phyloP scores from a whole-genome alignment of 2,888 invertebrate species.

The Julus scanicus region DNA sequence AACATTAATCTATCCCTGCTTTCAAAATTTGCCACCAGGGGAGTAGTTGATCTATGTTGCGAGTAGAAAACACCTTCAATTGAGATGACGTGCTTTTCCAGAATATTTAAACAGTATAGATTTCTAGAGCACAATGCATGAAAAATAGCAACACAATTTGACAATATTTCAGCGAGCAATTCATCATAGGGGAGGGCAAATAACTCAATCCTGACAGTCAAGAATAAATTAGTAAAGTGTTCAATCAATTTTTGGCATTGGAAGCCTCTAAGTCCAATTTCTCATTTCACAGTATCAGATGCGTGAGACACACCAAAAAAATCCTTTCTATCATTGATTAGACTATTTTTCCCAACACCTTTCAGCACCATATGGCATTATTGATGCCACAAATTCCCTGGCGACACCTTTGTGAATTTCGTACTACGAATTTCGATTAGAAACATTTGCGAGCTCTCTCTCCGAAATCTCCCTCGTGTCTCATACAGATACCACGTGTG shows the following conservation, averaged over 20 bases:
- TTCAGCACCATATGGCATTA: neutral
- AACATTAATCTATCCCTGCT: neutral
- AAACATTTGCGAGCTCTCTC: constrained; percentile 15
- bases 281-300: neutral
- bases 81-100: neutral
- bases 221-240: constrained; percentile 17
- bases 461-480: neutral
- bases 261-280: neutral
- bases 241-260: constrained; percentile 3
- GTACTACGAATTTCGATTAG: constrained; percentile 21
- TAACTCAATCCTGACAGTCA: constrained; percentile 15
- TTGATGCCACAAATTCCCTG: neutral
- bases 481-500: neutral
- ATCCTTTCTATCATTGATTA: constrained; percentile 4
- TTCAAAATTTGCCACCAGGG: neutral
- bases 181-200: neutral
- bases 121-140: neutral
- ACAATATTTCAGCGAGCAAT: constrained; percentile 18
- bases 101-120: neutral
- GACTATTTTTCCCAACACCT: neutral
- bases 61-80: neutral
- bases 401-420: constrained; percentile 34
- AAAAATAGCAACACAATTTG: neutral
- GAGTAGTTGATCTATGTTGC: neutral
- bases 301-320: neutral